Percentiles rank a stretch among this genome's conserved stretches.
phyloP scores from a whole-genome alignment of 2,888 invertebrate species.

The Dusona sp. region DNA sequence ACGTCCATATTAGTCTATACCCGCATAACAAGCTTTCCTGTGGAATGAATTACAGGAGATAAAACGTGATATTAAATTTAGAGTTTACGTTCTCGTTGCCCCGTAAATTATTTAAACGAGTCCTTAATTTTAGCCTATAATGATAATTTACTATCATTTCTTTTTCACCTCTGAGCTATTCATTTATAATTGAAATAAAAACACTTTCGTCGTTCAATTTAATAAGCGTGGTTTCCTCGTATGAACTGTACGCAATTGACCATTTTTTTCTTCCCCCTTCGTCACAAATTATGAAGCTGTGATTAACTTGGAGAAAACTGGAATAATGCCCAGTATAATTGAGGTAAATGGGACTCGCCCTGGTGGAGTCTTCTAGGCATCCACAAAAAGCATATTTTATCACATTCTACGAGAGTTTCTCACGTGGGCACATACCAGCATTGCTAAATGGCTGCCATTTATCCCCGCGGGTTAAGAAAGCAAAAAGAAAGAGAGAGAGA shows the following conservation, averaged over 20 bases:
- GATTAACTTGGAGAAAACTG: slow-evolving; percentile 7
- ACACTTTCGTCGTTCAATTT: slow-evolving; percentile 1
- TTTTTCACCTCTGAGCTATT: slow-evolving; percentile 8
- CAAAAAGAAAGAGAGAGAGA: slow-evolving; percentile 14
- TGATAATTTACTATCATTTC: background rate
- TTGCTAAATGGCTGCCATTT: slow-evolving; percentile 69
- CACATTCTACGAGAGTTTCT: slow-evolving; percentile 68
- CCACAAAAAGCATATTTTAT: slow-evolving; percentile 64
- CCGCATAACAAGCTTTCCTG: slow-evolving; percentile 48
- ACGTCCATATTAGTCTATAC: slow-evolving; percentile 39
- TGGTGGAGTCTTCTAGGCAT: slow-evolving; percentile 56
- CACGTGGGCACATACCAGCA: slow-evolving; percentile 67
- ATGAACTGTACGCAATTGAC: background rate
- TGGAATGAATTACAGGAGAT: slow-evolving; percentile 42
- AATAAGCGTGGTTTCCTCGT: background rate
- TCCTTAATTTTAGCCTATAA: background rate
- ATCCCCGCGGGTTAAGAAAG: slow-evolving; percentile 50
- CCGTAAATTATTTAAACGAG: slow-evolving; percentile 1
- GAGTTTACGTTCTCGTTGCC: slow-evolving; percentile 1
- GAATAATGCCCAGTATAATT: slow-evolving; percentile 59
- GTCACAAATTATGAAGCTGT: background rate
- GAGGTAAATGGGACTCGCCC: slow-evolving; percentile 56
- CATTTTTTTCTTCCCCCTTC: background rate
- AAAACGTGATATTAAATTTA: slow-evolving; percentile 31
- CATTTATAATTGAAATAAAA: background rate